Percentiles rank a stretch among this genome's conserved stretches.
Evolutionary conservation across 2,113 vertebrate genomes (phyloP).

Genomic region (Oncorhynchus gorbuscha): DNA sequence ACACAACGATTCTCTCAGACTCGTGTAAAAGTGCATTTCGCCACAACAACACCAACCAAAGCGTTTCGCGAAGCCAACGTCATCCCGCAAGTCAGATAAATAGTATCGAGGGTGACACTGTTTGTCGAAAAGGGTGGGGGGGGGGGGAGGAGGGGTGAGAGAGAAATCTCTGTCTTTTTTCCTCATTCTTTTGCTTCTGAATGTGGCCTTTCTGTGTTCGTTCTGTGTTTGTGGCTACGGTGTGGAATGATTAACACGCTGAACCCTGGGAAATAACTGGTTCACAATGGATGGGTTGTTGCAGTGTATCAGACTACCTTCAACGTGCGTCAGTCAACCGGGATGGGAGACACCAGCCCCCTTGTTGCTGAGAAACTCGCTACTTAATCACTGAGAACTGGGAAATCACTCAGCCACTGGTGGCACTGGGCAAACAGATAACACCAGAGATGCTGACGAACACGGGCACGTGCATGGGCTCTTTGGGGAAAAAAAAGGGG

Average conservation of each 20-base stretch:
- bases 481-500: constrained; percentile 14
- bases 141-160: constrained; percentile 1
- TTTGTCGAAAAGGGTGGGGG: constrained; percentile 46
- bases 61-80: constrained; percentile 42
- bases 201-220: constrained; percentile 50
- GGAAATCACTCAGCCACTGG: constrained; percentile 49
- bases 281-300: constrained; percentile 78
- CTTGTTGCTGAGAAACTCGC: constrained; percentile 41
- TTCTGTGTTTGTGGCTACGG: constrained; percentile 12
- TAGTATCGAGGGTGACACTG: constrained; percentile 36
- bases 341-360: constrained; percentile 50
- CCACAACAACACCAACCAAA: constrained; percentile 15
- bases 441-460: constrained; percentile 54
- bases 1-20: constrained; percentile 56
- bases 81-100: constrained; percentile 37
- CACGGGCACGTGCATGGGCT: constrained; percentile 25
- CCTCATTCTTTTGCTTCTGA: constrained; percentile 59
- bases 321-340: background rate
- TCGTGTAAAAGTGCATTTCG: constrained; percentile 40
- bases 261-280: constrained; percentile 69
- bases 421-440: constrained; percentile 71
- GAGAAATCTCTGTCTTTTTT: constrained; percentile 35
- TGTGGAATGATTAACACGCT: constrained; percentile 78
- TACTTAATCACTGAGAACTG: constrained; percentile 76
- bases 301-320: constrained; percentile 51